These are phyloP conservation scores for Caenorhabditis parvicauda DNA, from an alignment of 2,888 invertebrate species.

Conservation along the genomic window DNA sequence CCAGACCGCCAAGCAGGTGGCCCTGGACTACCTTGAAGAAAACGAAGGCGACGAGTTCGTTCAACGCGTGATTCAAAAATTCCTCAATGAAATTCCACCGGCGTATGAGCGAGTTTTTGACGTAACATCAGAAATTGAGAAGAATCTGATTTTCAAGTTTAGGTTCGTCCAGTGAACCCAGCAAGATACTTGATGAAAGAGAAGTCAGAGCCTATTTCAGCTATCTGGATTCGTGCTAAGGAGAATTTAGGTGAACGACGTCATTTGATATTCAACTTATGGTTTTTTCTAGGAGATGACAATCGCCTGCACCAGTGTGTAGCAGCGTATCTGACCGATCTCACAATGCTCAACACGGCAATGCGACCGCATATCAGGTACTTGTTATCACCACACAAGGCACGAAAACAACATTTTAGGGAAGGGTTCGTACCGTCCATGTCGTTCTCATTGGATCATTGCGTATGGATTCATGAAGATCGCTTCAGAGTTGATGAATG, in stretches of 20 bases:
- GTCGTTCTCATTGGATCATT: slow-evolving; percentile 49
- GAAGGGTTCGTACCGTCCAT: slow-evolving; percentile 47
- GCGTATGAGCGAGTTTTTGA: slow-evolving; percentile 41
- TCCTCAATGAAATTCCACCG: slow-evolving; percentile 29
- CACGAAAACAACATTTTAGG: slow-evolving; percentile 4
- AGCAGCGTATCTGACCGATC: slow-evolving; percentile 33
- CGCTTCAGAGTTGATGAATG: slow-evolving; percentile 49
- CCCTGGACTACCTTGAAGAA: slow-evolving; percentile 20
- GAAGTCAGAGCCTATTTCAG: slow-evolving; percentile 24
- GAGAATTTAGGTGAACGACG: slow-evolving; percentile 24
- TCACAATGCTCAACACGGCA: slow-evolving; percentile 34
- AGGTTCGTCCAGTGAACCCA: slow-evolving; percentile 32
- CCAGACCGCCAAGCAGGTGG: slow-evolving; percentile 20
- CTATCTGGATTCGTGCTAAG: slow-evolving; percentile 29
- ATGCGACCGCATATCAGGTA: slow-evolving; percentile 42
- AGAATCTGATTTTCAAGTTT: not conserved
- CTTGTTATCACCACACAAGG: too few relatives aligned
- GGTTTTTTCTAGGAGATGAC: slow-evolving; percentile 16
- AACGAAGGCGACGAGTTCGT: slow-evolving; percentile 19
- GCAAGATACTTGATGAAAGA: slow-evolving; percentile 28
- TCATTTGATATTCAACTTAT: slow-evolving; percentile 4
- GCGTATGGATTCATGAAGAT: slow-evolving; percentile 47
- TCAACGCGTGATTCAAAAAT: slow-evolving; percentile 16
- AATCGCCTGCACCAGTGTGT: slow-evolving; percentile 32
- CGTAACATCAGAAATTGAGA: slow-evolving; percentile 11